These are phyloP conservation scores for Pogona vitticeps DNA, from an alignment of 2,113 vertebrate species.

Conservation along the genomic window DNA sequence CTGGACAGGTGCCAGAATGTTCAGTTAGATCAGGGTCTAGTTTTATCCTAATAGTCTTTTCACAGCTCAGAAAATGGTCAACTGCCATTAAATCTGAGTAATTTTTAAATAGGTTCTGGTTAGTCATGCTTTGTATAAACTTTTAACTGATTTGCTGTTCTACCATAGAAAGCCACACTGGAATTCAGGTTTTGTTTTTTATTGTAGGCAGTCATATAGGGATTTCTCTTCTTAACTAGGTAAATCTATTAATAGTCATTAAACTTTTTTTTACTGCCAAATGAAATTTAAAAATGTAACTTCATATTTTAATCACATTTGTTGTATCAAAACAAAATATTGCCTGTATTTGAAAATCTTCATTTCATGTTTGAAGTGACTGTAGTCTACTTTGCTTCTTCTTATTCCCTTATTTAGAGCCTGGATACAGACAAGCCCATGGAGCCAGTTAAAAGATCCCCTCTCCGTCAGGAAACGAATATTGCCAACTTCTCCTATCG, in stretches of 20 bases:
- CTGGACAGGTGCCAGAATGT: neutral
- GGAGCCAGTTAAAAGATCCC: conserved; percentile 90
- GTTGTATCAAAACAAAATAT: conserved; percentile 21
- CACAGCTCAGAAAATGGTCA: neutral
- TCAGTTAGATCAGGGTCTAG: neutral
- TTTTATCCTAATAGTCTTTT: neutral
- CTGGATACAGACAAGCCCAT: conserved; percentile 90
- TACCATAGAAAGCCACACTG: neutral
- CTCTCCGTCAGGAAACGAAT: conserved; percentile 95
- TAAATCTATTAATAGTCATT: too few relatives aligned
- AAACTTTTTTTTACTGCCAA: too few relatives aligned
- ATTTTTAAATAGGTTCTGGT: neutral
- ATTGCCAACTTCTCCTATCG: conserved; percentile 99
- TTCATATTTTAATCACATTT: conserved; percentile 20
- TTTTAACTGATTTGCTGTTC: neutral
- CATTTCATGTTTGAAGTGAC: conserved; percentile 26
- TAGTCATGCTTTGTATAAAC: neutral
- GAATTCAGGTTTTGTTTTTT: neutral
- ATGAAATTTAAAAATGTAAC: neutral
- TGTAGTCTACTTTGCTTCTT: conserved; percentile 41
- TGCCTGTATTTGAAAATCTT: neutral
- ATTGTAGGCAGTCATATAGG: too few relatives aligned
- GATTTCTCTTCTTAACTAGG: too few relatives aligned
- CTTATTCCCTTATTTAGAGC: conserved; percentile 76
- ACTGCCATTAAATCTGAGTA: neutral